Conservation (phyloP, 2,113 vertebrate genomes). For the Eurypyga helias region DNA sequence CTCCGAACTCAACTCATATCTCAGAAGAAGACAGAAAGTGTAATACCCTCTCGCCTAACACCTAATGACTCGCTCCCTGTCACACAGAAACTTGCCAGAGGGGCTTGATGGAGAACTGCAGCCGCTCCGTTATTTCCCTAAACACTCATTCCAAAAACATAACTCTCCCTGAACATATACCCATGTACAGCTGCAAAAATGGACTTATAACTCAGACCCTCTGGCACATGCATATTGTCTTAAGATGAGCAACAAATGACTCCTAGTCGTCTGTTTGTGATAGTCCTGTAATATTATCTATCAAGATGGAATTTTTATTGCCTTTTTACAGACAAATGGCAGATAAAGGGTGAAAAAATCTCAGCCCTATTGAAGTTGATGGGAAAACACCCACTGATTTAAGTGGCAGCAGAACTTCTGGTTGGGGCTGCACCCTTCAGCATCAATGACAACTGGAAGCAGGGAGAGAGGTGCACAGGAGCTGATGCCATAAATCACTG, state of each 20-base stretch:
- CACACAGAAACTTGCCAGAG: constrained; percentile 46
- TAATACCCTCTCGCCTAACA: constrained; percentile 43
- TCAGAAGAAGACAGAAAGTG: constrained; percentile 57
- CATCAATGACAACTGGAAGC: not conserved
- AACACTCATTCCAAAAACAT: constrained; percentile 55
- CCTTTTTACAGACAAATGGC: not conserved
- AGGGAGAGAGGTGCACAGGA: not conserved
- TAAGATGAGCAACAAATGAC: constrained; percentile 24
- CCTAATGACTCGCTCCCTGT: constrained; percentile 63
- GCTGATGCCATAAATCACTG: not conserved
- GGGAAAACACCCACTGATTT: not conserved
- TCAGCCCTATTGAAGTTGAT: not conserved
- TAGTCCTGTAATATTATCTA: not conserved
- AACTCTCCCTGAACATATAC: constrained; percentile 43
- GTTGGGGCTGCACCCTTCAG: not conserved
- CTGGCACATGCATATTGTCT: constrained; percentile 53
- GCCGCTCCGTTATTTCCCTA: constrained; percentile 40
- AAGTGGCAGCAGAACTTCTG: not conserved
- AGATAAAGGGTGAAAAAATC: constrained; percentile 24
- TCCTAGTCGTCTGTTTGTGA: constrained; percentile 19
- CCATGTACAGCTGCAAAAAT: constrained; percentile 27
- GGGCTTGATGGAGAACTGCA: constrained; percentile 62
- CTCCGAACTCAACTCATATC: constrained; percentile 43
- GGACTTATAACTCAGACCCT: constrained; percentile 55
- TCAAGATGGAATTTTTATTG: not conserved